phyloP scores from a whole-genome alignment of 1,140 invertebrate species.

The Cydia amplana region DNA sequence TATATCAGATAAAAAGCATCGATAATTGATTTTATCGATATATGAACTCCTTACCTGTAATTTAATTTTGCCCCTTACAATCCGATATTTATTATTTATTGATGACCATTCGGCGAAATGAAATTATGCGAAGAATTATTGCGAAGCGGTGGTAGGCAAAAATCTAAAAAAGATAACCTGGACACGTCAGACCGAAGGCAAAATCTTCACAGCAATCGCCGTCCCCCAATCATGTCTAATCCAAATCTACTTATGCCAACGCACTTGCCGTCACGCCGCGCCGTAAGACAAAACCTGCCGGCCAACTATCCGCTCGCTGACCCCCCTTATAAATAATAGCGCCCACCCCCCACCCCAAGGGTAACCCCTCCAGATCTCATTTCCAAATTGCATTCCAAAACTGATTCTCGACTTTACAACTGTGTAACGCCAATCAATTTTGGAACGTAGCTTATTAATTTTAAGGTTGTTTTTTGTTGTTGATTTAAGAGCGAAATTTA shows the following conservation, averaged over 20 bases:
- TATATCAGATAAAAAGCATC: no score
- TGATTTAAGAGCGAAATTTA: conserved; percentile 61
- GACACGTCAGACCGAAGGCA: no score
- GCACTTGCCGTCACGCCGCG: conserved; percentile 37
- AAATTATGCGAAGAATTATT: no score
- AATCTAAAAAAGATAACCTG: no score
- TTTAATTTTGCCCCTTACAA: no score
- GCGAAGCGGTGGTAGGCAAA: no score
- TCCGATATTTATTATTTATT: no score
- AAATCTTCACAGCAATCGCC: no score
- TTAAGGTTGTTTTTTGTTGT: conserved; percentile 49
- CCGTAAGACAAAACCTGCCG: conserved; percentile 55
- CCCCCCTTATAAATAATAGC: conserved; percentile 79
- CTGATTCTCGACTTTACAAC: conserved; percentile 74
- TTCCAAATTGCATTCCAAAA: conserved; percentile 78
- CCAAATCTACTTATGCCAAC: conserved; percentile 25
- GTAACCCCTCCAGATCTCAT: conserved; percentile 75
- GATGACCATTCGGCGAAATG: no score
- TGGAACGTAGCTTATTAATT: conserved; percentile 41
- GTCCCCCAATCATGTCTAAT: background rate
- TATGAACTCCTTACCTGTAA: no score
- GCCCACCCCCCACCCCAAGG: conserved; percentile 69
- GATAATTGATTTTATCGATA: no score
- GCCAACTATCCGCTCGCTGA: conserved; percentile 70
- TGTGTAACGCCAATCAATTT: conserved; percentile 46